Evolutionary conservation across 2,888 invertebrate species (phyloP), one percentile per base, ranked within the genome.

Genomic region (Eumerus sabulonum): DNA sequence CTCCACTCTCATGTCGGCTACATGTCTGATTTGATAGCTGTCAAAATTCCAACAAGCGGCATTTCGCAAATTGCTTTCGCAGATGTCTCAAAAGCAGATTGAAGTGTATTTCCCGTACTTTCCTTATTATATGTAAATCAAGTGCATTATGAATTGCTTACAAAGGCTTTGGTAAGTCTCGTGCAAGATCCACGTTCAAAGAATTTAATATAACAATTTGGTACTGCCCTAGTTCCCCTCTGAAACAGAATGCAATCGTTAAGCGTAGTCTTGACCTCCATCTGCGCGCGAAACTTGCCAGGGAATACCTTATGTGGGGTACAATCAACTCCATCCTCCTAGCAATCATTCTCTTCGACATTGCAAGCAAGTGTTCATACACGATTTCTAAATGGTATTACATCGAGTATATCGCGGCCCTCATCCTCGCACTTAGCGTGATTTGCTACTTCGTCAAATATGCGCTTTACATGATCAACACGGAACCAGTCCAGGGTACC

Each of bases 361-460:
- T 89, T 0, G 84, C 82, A 5, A 84, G 85, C 50, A 85, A 86
- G n/a, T 88, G 87, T 35, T 84, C 85, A 0, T 83, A 74, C 27
- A 82, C 83, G 0, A 54, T 67, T 0, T 85, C 85, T 0, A 84
- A 86, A 0, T 88, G 86, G 86, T 88, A 90, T 81, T 89, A 90
- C 70, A 56, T 88, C 0, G 91, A 91, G 83, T 91, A 90, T 83
- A 72, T 83, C 9, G 82, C 90, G 1, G 88, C 90, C 1, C 74
- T 87, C 0, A 84, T 92, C 79, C 86, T 91, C 51, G 88, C 86
- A 0, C 76, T 91, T 0, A 92, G 92, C 83, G 86, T 90, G 0
- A 11, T 91, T 1, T 91, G 91, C 81, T 91, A 92, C 83, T 86
- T 92, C 48, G 82, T 85, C 16, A 89, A 87, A 82, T 92, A 91